Evolutionary conservation across 2,888 invertebrate species (phyloP).

Genomic region (Melanargia galathea): DNA sequence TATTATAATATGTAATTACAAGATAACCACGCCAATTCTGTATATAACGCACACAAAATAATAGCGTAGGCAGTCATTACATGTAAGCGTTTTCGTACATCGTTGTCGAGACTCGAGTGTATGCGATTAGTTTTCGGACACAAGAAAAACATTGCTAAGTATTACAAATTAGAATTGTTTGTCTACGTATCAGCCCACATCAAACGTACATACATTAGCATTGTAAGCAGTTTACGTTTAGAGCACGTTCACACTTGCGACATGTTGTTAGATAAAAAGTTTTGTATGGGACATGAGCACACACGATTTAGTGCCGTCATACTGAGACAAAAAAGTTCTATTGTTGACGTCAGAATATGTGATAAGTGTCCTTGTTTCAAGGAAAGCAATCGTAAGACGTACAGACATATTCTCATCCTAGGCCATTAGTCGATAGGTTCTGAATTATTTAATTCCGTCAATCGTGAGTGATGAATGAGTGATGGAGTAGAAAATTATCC

Average conservation of each 20-base stretch:
- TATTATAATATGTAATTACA: too few relatives aligned
- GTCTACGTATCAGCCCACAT: constrained; percentile 51
- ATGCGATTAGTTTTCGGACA: constrained; percentile 14
- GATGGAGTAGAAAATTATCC: neutral
- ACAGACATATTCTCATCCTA: too few relatives aligned
- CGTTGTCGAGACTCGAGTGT: neutral
- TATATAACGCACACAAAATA: too few relatives aligned
- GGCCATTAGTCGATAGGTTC: neutral
- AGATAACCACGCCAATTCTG: constrained; percentile 5
- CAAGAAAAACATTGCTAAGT: constrained; percentile 32
- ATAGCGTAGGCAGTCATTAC: constrained; percentile 1
- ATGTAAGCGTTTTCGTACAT: constrained; percentile 1
- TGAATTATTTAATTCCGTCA: neutral
- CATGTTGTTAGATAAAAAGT: neutral
- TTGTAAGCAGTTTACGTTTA: constrained; percentile 52
- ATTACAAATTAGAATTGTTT: constrained; percentile 46
- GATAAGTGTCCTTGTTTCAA: too few relatives aligned
- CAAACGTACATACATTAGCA: constrained; percentile 63
- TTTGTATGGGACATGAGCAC: neutral
- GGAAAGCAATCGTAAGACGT: too few relatives aligned
- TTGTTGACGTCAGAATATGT: neutral
- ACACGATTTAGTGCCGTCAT: neutral
- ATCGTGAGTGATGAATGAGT: neutral
- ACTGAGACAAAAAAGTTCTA: neutral
- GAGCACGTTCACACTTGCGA: neutral